phyloP scores from a whole-genome alignment of 1,140 invertebrate species.

The Macrostomum lignano region DNA sequence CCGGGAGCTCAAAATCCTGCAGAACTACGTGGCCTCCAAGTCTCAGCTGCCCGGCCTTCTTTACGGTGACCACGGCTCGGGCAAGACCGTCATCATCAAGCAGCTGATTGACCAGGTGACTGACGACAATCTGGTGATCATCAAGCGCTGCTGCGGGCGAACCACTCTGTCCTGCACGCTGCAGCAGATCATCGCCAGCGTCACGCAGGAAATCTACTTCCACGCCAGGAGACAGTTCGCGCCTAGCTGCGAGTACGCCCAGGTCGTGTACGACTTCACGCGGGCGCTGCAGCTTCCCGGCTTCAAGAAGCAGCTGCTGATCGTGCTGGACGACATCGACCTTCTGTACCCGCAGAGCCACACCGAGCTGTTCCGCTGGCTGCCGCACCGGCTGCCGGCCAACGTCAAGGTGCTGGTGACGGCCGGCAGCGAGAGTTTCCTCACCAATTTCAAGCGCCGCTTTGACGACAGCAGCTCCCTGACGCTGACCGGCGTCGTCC shows the following conservation, averaged over 20 bases:
- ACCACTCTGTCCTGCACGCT: neutral
- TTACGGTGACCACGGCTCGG: neutral
- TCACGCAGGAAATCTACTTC: neutral
- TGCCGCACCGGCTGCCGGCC: neutral
- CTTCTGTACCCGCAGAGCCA: neutral
- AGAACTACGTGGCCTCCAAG: neutral
- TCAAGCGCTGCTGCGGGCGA: neutral
- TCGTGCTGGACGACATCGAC: slow-evolving; percentile 1
- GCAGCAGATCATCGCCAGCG: neutral
- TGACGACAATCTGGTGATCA: neutral
- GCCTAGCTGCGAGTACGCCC: neutral
- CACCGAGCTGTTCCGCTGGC: neutral
- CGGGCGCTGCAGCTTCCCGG: neutral
- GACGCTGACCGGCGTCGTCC: neutral
- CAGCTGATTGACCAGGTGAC: neutral
- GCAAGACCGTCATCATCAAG: neutral
- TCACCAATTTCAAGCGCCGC: neutral
- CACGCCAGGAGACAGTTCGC: too few relatives aligned
- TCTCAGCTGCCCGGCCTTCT: neutral
- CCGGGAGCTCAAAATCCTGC: neutral
- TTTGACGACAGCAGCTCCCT: neutral
- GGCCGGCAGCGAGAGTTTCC: neutral
- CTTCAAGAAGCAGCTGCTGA: neutral
- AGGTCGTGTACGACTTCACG: neutral
- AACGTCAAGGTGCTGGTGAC: slow-evolving; percentile 1